Evolutionary conservation across 2,888 invertebrate genomes (phyloP), one percentile per base, ranked within the genome.

Genomic region (Petrolisthes cinctipes): DNA sequence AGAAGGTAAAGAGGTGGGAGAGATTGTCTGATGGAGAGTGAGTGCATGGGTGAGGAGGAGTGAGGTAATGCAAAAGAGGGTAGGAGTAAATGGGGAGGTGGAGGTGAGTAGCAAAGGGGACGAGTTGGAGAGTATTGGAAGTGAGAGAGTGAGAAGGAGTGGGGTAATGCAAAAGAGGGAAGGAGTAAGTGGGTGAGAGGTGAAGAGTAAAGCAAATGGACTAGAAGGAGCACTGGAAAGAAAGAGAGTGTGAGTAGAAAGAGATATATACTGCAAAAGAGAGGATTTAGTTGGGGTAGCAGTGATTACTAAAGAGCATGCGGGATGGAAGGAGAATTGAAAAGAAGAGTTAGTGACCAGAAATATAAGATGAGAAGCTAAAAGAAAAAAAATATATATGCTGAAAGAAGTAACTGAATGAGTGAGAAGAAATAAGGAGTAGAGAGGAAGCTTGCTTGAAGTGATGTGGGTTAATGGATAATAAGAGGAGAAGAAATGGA

Each of bases 401-500:
- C 4, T 37, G 14, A 79, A 0, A 79, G 79, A 11, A 20, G 73
- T 20, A 23, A 51, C 37, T 37, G 79, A 1, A 75, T 14, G 20
- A 20, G 20, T 11, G 20, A 20, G 20, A 20, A 75, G 2, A 75
- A 1, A 75, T 11, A 75, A 75, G 76, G 20, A 20, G 20, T 11
- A 75, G 76, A 75, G 76, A 75, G 79, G 37, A 23, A 1, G 79
- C 14, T 14, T 9, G 79, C 7, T 23, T n/a, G 79, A 79, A 6
- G 5, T 23, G 23, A 23, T n/a, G 79, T n/a, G 37, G 23, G 79
- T n/a, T 11, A 75, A 20, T 3, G 76, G 4, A 20, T 17, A 20
- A 75, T 23, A 78, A 53, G 51, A 53, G 51, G 80, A 17, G 80
- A 80, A 51, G 51, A n/a, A 80, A 56, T 37, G 80, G 51, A 5